Evolutionary conservation across 2,888 invertebrate species (phyloP).

Genomic region (Drosophila prolongata): DNA sequence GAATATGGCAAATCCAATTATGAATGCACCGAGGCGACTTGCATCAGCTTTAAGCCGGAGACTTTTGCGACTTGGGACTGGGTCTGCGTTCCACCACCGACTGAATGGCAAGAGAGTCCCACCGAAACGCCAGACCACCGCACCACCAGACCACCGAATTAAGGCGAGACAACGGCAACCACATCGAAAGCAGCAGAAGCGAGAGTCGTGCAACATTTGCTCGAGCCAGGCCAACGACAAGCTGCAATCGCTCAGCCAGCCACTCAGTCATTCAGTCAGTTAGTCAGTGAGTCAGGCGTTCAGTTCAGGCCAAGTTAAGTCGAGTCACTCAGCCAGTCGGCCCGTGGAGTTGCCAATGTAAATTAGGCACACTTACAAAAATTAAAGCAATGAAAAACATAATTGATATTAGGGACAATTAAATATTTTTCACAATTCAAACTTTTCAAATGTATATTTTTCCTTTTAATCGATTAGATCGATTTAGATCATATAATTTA

Average conservation of each 20-base stretch:
- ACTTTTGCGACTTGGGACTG: slow-evolving; percentile 60
- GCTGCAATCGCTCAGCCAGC: slow-evolving; percentile 64
- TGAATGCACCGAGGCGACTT: slow-evolving; percentile 40
- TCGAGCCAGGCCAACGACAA: slow-evolving; percentile 57
- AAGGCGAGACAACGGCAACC: slow-evolving; percentile 43
- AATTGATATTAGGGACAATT: too few relatives aligned
- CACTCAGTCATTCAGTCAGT: slow-evolving; percentile 38
- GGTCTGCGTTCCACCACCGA: slow-evolving; percentile 61
- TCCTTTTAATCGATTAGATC: too few relatives aligned
- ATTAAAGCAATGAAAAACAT: slow-evolving; percentile 9
- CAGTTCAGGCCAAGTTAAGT: slow-evolving; percentile 27
- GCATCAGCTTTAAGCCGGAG: slow-evolving; percentile 25
- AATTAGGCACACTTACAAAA: slow-evolving; percentile 68
- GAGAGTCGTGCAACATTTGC: slow-evolving; percentile 73
- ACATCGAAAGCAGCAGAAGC: slow-evolving; percentile 39
- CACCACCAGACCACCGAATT: slow-evolving; percentile 52
- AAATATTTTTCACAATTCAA: too few relatives aligned
- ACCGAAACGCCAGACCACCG: slow-evolving; percentile 48
- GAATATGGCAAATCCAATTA: slow-evolving; percentile 75
- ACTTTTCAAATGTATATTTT: too few relatives aligned
- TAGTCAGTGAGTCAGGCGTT: slow-evolving; percentile 40
- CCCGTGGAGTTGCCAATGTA: slow-evolving; percentile 72
- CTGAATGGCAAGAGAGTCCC: slow-evolving; percentile 55
- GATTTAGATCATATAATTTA: too few relatives aligned
- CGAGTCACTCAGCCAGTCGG: slow-evolving; percentile 43